Evolutionary conservation across 2,888 invertebrate species (phyloP), one percentile per base, ranked within the genome.

Genomic region (Tetranychus piercei): DNA sequence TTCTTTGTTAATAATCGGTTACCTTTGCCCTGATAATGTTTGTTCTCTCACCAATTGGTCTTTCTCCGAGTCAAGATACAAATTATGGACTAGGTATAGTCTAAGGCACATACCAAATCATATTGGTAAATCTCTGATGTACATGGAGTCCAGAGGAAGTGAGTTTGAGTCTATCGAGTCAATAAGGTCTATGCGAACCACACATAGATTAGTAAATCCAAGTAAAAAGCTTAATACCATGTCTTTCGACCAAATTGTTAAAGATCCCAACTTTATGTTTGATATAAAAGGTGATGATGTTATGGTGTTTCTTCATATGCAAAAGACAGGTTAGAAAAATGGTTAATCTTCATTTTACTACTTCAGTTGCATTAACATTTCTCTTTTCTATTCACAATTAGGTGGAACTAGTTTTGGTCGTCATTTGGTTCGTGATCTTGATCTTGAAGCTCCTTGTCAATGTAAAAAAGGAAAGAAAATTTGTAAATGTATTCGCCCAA

Each of bases 261-360:
- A 76, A 5, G 76, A 76, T 44, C 75, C 78, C 66, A 75, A 76
- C 70, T 78, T 77, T 72, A 76, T 76, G 20, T 79, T 79, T 72
- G 76, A 79, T 23, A 77, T 78, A 18, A 77, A 77, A 69, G 91
- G 90, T 15, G 90, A 92, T 81, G 97, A 99, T 85, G 97, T 99
- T 75, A 90, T 99, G 87, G 96, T 99, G 74, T 88, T 99, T 87
- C 85, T 99, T 79, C 97, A 99, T 83, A 96, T 99, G 83, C 99
- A 99, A 84, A 99, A 99, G 85, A 99, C 97, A 74, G 97, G 97
- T 76, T 2, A 66, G 71, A 43, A 22, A 20, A 44, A 6, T 75
- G 8, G 18, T 15, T 4, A 6, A 34, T 23, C 0, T 22, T 67
- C 15, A 11, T n/a, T 67, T n/a, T 22, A 67, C 23, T 66, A 72